Percentiles rank a stretch among this genome's conserved stretches.
phyloP scores from a whole-genome alignment of 2,113 vertebrate genomes.

The Actenoides lindsayi region DNA sequence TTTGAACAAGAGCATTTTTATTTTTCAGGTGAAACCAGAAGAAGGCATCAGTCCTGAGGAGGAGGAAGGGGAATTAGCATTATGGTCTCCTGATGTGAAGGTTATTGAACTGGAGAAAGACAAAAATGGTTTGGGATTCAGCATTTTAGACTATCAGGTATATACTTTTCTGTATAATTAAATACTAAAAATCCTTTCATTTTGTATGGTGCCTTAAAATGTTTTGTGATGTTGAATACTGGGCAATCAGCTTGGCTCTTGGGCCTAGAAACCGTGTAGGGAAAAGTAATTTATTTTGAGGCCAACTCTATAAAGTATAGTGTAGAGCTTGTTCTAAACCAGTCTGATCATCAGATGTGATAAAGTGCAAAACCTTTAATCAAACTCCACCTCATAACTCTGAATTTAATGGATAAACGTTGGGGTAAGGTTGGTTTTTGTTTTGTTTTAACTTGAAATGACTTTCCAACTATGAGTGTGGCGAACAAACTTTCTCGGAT shows the following conservation, averaged over 20 bases:
- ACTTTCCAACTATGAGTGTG: neutral
- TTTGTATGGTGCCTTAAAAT: neutral
- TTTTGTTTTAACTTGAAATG: neutral
- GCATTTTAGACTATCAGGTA: conserved; percentile 99
- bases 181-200: neutral
- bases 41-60: conserved; percentile 69
- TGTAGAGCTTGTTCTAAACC: neutral
- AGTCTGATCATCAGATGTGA: neutral
- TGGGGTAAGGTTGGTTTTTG: neutral
- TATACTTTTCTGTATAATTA: conserved; percentile 49
- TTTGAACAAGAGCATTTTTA: conserved; percentile 13
- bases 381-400: neutral
- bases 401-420: neutral
- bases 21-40: conserved; percentile 54
- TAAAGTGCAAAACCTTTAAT: neutral
- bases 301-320: neutral
- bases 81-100: conserved; percentile 91
- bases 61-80: conserved; percentile 86
- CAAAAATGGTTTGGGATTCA: conserved; percentile 91
- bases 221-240: neutral
- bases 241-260: neutral
- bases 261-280: neutral
- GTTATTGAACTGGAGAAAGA: conserved; percentile 87
- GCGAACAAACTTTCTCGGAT: neutral
- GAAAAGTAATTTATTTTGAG: neutral